Conservation (phyloP, 2,797 vertebrate genomes). For the Trachops cirrhosus region DNA sequence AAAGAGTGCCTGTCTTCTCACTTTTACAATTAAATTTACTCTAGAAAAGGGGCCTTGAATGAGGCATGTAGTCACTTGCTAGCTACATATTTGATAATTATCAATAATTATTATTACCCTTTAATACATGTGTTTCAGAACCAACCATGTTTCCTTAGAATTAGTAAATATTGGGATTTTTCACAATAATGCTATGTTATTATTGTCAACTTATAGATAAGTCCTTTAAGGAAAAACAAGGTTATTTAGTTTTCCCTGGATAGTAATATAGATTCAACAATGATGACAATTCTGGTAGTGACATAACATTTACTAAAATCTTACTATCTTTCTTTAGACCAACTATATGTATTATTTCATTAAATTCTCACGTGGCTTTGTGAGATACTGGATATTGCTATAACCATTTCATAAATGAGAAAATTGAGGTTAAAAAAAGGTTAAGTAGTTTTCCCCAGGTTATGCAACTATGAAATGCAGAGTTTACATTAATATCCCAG, state of each 20-base stretch:
- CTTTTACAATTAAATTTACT: neutral
- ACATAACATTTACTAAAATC: slow-evolving; percentile 14
- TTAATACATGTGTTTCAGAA: slow-evolving; percentile 12
- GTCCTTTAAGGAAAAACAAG: neutral
- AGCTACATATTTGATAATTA: neutral
- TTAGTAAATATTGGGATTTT: neutral
- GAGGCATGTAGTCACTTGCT: neutral
- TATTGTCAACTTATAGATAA: neutral
- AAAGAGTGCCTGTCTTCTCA: neutral
- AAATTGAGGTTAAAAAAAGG: neutral
- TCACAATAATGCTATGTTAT: neutral
- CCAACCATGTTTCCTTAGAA: neutral
- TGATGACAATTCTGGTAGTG: neutral
- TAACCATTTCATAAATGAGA: slow-evolving; percentile 29
- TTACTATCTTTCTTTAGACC: neutral
- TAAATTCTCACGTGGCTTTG: neutral
- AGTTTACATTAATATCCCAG: slow-evolving; percentile 15
- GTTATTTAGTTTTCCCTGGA: neutral
- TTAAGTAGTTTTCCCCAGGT: neutral
- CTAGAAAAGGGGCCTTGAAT: neutral
- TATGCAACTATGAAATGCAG: neutral
- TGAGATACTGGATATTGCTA: neutral
- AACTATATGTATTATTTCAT: neutral
- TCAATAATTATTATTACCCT: neutral
- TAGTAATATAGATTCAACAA: neutral